Percentiles rank a stretch among this genome's conserved stretches.
phyloP scores from a whole-genome alignment of 2,888 invertebrate genomes.

The Epicampocera succincta region DNA sequence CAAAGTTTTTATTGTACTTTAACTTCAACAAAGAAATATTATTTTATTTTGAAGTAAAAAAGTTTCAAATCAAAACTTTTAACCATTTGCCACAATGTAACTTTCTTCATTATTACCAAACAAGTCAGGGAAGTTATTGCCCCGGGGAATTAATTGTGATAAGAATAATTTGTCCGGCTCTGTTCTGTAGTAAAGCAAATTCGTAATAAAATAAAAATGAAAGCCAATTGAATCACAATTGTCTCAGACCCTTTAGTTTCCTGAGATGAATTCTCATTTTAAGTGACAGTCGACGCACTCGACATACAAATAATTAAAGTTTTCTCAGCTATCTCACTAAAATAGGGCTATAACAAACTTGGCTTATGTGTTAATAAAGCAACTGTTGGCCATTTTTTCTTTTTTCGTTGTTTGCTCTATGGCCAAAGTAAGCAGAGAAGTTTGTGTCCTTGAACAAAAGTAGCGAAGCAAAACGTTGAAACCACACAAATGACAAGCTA shows the following conservation, averaged over 20 bases:
- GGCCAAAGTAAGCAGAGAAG: background rate
- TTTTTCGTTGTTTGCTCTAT: background rate
- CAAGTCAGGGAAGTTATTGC: background rate
- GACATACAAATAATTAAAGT: background rate
- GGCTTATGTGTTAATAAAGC: background rate
- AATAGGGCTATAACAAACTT: too few relatives aligned
- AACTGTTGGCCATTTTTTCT: constrained; percentile 1
- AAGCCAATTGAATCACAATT: background rate
- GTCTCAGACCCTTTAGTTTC: background rate
- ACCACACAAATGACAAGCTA: constrained; percentile 45
- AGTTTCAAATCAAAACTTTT: background rate
- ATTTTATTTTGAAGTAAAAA: background rate
- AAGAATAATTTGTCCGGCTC: background rate
- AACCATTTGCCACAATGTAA: background rate
- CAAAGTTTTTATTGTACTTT: too few relatives aligned
- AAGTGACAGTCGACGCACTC: too few relatives aligned
- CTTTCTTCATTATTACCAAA: background rate
- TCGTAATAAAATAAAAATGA: background rate
- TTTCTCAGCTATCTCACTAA: background rate
- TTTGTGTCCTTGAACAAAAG: background rate
- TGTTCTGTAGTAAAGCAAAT: background rate
- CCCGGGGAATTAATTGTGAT: too few relatives aligned
- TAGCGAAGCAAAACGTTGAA: constrained; percentile 5
- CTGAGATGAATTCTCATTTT: background rate
- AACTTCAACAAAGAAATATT: background rate